Evolutionary conservation across 2,113 vertebrate species (phyloP).

Genomic region (Chloebia gouldiae): DNA sequence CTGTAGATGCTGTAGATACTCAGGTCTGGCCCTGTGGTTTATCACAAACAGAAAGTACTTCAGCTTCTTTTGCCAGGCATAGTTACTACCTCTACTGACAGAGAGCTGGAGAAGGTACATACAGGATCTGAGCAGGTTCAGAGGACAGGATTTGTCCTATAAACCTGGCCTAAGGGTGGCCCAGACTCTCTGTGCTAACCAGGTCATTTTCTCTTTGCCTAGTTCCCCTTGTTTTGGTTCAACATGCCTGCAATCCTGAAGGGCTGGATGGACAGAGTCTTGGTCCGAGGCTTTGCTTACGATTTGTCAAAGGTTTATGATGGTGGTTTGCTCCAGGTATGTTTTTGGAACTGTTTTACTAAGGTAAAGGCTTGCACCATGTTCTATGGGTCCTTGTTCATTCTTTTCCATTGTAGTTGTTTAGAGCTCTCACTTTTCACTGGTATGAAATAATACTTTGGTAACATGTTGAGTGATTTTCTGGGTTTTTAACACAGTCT

Average conservation of each 20-base stretch:
- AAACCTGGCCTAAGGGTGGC: neutral
- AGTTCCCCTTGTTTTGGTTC: slow-evolving; percentile 81
- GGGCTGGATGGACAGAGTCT: slow-evolving; percentile 80
- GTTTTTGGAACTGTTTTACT: neutral
- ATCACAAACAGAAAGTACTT: neutral
- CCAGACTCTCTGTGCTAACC: neutral
- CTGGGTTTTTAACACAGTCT: neutral
- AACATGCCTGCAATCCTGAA: slow-evolving; percentile 78
- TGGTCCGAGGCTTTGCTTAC: slow-evolving; percentile 74
- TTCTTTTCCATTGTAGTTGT: neutral
- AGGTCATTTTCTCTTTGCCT: neutral
- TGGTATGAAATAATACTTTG: neutral
- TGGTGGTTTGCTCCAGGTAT: slow-evolving; percentile 70
- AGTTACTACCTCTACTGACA: neutral
- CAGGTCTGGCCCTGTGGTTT: neutral
- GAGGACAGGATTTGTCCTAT: neutral
- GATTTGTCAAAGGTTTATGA: slow-evolving; percentile 57
- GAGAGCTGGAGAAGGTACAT: neutral
- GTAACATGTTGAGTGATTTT: neutral
- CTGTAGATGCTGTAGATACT: neutral
- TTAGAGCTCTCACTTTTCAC: neutral
- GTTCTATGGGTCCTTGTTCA: neutral
- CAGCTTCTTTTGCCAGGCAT: neutral
- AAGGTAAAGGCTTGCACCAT: neutral
- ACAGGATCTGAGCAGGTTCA: neutral